phyloP scores from a whole-genome alignment of 2,888 invertebrate species.

The Scotopteryx bipunctaria region DNA sequence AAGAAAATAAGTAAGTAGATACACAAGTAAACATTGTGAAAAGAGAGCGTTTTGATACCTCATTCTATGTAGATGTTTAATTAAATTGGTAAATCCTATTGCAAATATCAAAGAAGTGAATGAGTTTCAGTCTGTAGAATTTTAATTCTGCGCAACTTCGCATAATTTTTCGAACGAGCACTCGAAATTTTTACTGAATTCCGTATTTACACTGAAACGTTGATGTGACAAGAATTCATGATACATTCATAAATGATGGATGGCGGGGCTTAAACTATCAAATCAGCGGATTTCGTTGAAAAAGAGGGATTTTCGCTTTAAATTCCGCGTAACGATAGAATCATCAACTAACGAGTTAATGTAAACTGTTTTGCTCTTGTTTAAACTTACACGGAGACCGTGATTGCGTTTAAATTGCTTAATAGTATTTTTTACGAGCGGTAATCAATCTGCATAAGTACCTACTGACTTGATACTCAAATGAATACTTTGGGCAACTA shows the following conservation, averaged over 20 bases:
- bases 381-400: neutral
- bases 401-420: no score
- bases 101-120: no score
- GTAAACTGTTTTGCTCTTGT: neutral
- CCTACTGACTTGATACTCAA: no score
- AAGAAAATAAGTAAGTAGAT: neutral
- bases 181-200: constrained; percentile 12
- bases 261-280: constrained; percentile 33
- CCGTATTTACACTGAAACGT: constrained; percentile 34
- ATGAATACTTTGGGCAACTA: no score
- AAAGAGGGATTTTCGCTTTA: constrained; percentile 28
- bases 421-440: no score
- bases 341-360: neutral
- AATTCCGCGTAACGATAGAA: neutral
- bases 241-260: constrained; percentile 44
- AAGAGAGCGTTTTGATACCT: no score
- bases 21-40: neutral
- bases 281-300: constrained; percentile 19
- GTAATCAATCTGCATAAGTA: no score
- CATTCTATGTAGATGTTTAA: no score
- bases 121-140: no score
- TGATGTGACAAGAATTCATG: constrained; percentile 40
- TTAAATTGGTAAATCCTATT: no score
- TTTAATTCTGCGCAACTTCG: neutral
- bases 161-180: neutral